Base-by-base conservation (phyloP, 1,140 invertebrate genomes). In the Drosophila teissieri region DNA sequence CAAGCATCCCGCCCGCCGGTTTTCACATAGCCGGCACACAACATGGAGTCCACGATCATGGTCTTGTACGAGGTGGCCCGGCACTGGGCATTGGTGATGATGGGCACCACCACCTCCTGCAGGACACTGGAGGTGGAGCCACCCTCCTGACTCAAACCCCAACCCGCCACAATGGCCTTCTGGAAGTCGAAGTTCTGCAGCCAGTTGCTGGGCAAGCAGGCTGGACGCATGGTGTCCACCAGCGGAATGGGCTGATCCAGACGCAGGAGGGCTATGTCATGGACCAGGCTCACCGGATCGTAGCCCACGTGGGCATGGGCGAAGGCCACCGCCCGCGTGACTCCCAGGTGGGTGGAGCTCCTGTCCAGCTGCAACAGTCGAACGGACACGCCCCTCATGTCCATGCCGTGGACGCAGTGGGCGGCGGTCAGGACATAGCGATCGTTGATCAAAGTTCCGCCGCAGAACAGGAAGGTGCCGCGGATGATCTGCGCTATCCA, bases 61-160 rank as follows among this genome's bases (percentile, higher is more conserved):
- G 98, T 96, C 91, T 96, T 97, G 92, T 98, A 98, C 2, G 96
- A 96, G 17, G 95, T 94, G 88, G 98, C 96, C 1, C 79, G 62
- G 85, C 97, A 98, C 73, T 98, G 97, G 44, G 96, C 95, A 92
- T 98, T 98, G 51, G 96, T 95, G 96, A 97, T 98, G n/a, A 98
- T 95, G 0, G 97, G 97, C 27, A 98, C 93, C 17, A 95, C 93
- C 0, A 96, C 96, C 92, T 98, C 96, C 64, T 96, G 94, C 83
- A 98, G 95, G 8, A 95, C 93, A n/a, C 96, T 96, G 79, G 96
- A 97, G 77, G 97, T 96, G 70, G 95, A 94, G 2, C 96, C 97
- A n/a, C 96, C 95, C 92, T 97, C 96, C 72, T 95, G 95, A 2
- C 96, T 96, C 1, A 96, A 95, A 6, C 97, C 97, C 97, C 97